A percentile compares a stretch with the other conserved stretches of the same genome.
phyloP scores from a whole-genome alignment of 2,888 invertebrate species.

The Slavum lentiscoides region DNA sequence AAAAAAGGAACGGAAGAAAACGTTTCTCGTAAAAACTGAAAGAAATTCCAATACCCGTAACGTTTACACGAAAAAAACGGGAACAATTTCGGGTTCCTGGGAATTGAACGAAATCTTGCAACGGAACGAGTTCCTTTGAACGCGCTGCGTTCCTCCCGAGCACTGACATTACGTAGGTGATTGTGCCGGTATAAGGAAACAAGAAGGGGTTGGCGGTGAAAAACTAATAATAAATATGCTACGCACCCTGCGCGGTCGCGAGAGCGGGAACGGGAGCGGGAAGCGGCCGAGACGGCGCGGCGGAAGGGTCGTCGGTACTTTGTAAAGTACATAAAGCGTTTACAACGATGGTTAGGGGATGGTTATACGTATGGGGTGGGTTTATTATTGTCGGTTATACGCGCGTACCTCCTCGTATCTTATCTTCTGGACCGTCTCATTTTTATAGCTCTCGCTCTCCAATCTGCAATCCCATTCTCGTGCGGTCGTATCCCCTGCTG shows the following conservation, averaged over 20 bases:
- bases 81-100: too few relatives aligned
- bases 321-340: constrained; percentile 52
- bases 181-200: neutral
- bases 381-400: constrained; percentile 48
- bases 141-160: too few relatives aligned
- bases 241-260: neutral
- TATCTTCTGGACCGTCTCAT: constrained; percentile 51
- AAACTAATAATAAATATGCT: constrained; percentile 49
- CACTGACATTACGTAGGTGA: neutral
- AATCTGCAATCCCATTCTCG: constrained; percentile 34
- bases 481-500: constrained; percentile 14
- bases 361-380: constrained; percentile 37
- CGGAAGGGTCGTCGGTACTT: constrained; percentile 32
- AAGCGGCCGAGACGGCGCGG: neutral
- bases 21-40: too few relatives aligned
- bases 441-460: constrained; percentile 43
- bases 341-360: constrained; percentile 48
- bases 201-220: neutral
- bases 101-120: too few relatives aligned
- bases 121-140: too few relatives aligned
- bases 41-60: too few relatives aligned
- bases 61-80: too few relatives aligned
- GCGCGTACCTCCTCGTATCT: constrained; percentile 39
- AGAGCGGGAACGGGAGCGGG: neutral
- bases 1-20: too few relatives aligned